Conservation (phyloP, 37 sponge, comb jelly and placozoan genomes). For the Theonella swinhoei region DNA sequence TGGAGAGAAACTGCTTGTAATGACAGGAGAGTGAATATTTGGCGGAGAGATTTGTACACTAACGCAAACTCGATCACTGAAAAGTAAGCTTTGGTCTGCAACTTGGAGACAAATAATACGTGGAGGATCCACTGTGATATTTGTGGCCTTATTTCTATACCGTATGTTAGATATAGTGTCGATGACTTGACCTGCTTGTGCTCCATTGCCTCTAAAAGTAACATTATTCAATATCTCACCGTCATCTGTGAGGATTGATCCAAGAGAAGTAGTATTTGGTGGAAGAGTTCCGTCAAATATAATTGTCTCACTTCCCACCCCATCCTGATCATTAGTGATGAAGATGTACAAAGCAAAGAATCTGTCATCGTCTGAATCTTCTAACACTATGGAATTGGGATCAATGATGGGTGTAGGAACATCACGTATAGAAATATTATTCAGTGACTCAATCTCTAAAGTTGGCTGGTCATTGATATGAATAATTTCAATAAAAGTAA, state of each 20-base stretch:
- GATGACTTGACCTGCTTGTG: constrained; percentile 8
- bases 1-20: constrained; percentile 6
- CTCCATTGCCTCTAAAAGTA: constrained; percentile 42
- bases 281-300: constrained; percentile 52
- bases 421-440: constrained; percentile 43
- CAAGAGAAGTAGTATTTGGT: constrained; percentile 22
- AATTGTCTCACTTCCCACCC: constrained; percentile 48
- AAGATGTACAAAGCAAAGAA: constrained; percentile 47
- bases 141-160: constrained; percentile 62
- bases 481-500: constrained; percentile 33
- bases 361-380: constrained; percentile 57
- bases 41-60: constrained; percentile 61
- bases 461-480: constrained; percentile 64
- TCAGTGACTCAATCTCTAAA: constrained; percentile 23
- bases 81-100: constrained; percentile 29
- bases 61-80: constrained; percentile 61
- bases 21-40: constrained; percentile 54
- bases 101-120: constrained; percentile 58
- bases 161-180: constrained; percentile 42
- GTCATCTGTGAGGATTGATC: constrained; percentile 31
- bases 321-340: constrained; percentile 68
- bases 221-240: constrained; percentile 38
- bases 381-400: constrained; percentile 32
- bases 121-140: constrained; percentile 36
- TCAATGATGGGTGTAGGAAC: constrained; percentile 51